Conservation (phyloP, 2,797 vertebrate genomes). For the Myiotriccus ornatus region DNA sequence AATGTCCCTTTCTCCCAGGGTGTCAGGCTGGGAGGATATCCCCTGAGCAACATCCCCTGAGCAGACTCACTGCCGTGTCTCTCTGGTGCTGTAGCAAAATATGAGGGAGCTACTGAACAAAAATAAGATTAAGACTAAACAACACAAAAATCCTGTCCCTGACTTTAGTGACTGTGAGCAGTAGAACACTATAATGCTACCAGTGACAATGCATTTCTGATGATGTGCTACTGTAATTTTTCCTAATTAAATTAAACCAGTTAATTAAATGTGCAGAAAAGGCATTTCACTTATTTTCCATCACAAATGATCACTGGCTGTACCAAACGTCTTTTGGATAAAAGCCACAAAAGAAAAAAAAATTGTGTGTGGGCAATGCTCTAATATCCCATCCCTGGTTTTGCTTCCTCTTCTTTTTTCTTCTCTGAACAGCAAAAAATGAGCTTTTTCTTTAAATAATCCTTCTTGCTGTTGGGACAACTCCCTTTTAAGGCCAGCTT, state of each 20-base stretch:
- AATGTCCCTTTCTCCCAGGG: not conserved
- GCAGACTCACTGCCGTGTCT: no score
- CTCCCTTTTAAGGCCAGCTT: conserved; percentile 64
- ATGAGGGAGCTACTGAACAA: not conserved
- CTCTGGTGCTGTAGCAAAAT: accelerated
- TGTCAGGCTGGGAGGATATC: not conserved
- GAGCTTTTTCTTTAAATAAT: conserved; percentile 62
- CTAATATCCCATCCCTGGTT: not conserved
- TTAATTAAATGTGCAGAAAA: not conserved
- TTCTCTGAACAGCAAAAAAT: not conserved
- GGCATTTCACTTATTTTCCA: not conserved
- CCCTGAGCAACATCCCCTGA: no score
- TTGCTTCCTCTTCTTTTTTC: not conserved
- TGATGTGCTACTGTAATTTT: not conserved
- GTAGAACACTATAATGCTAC: not conserved
- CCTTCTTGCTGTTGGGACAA: conserved; percentile 37
- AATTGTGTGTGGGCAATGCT: not conserved
- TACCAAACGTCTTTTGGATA: not conserved
- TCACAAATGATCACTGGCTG: not conserved
- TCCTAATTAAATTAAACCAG: not conserved
- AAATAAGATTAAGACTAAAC: not conserved
- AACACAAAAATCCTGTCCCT: not conserved
- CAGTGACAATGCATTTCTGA: not conserved
- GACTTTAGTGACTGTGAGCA: not conserved
- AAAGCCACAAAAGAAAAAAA: not conserved